Base-by-base conservation (phyloP, 1,140 invertebrate genomes). In the Tetramorium parvispinum region DNA sequence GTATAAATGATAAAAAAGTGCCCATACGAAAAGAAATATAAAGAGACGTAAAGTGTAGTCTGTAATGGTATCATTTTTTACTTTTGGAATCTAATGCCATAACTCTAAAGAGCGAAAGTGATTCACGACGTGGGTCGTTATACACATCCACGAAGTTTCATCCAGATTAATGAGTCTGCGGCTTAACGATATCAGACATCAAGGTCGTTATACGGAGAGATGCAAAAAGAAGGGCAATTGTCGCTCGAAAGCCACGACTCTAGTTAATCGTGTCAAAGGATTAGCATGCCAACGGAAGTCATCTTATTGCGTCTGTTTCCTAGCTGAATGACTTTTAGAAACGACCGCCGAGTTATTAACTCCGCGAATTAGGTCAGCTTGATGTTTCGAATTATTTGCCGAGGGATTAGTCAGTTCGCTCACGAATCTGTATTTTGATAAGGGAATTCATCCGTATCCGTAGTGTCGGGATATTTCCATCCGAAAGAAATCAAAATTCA, bases 271-370 rank as follows among this genome's bases (percentile, higher is more conserved):
- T 16, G 37, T 59, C 37, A 32, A 76, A 43, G 37, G 73, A 76
- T 43, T 59, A 76, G 37, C 53, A 37, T 16, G 53, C 18, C 13
- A 70, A 70, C 32, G n/a, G 5, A 32, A 73, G 13, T 40, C 2
- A n/a, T 40, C 32, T 59, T 76, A 76, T 76, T 76, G 8, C 55
- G 53, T 6, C 71, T 55, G 27, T 43, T 76, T 40, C 32, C 4
- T 10, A 76, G 32, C 73, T 18, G 73, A 76, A 59, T 76, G 53
- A 76, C 37, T 76, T 53, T 59, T 43, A 24, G 21, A 18, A 37
- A n/a, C 37, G 32, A 76, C 27, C 53, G 37, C 37, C 8, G 51
- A 76, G 53, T 76, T 76, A 76, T 59, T 76, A 76, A 76, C 37
- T 59, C 2, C 3, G 32, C 37, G 37, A 76, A 76, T 59, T 76